A percentile compares a stretch with the other conserved stretches of the same genome.
Conservation (phyloP, 1,140 invertebrate genomes). For the Panulirus ornatus region DNA sequence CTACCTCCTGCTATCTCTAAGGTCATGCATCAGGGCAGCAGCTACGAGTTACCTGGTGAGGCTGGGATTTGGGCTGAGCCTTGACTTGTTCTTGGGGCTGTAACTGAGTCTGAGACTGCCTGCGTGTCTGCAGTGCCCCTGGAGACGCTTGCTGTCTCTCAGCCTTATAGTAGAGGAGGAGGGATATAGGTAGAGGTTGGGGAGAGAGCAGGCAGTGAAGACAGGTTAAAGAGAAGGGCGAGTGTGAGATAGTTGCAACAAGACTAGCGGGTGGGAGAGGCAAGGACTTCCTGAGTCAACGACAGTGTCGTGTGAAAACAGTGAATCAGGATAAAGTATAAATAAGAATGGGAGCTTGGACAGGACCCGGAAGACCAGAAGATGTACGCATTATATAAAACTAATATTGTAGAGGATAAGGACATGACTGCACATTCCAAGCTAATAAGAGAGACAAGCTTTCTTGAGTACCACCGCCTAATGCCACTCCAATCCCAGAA, state of each 20-base stretch:
- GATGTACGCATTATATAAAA: background rate
- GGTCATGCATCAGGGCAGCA: slow-evolving; percentile 21
- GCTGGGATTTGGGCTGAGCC: slow-evolving; percentile 17
- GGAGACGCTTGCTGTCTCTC: slow-evolving; percentile 31
- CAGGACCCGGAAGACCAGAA: background rate
- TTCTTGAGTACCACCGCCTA: background rate
- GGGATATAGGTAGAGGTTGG: slow-evolving; percentile 5
- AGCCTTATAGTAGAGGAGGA: slow-evolving; percentile 24
- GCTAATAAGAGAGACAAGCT: background rate
- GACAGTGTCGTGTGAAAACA: background rate
- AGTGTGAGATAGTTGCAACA: background rate
- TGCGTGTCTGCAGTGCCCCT: slow-evolving; percentile 17
- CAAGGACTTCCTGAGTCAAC: background rate
- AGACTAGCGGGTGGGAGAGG: background rate
- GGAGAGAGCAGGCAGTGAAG: background rate
- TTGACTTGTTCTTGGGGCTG: slow-evolving; percentile 12
- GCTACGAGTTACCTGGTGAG: slow-evolving; percentile 22
- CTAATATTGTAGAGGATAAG: background rate
- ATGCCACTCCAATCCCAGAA: background rate
- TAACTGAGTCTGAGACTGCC: background rate
- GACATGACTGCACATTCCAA: background rate
- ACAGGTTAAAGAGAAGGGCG: background rate
- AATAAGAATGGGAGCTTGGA: background rate
- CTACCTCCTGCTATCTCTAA: slow-evolving; percentile 33
- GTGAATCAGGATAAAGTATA: background rate